Conservation (phyloP, 2,888 invertebrate species). For the Nephrocerus scutellatus region DNA sequence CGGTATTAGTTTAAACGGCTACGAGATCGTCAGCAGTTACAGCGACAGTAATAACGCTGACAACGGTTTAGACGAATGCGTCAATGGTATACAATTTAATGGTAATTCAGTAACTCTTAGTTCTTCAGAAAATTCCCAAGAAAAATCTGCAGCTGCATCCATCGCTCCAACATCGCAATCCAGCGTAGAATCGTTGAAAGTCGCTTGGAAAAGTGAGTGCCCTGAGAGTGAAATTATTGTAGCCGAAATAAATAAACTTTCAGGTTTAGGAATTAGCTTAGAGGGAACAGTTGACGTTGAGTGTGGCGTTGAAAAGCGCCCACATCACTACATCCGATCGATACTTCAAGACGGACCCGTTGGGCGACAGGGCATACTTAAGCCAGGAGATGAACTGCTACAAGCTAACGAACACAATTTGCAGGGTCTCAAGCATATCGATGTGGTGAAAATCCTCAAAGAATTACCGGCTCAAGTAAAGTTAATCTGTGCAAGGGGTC, state of each 20-base stretch:
- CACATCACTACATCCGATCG: constrained; percentile 97
- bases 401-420: constrained; percentile 91
- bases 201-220: constrained; percentile 73
- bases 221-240: constrained; percentile 81
- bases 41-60: constrained; percentile 18
- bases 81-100: neutral
- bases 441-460: constrained; percentile 92
- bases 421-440: constrained; percentile 89
- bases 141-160: constrained; percentile 14
- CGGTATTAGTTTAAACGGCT: too few species aligned
- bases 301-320: constrained; percentile 89
- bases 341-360: constrained; percentile 96
- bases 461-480: constrained; percentile 85
- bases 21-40: constrained; percentile 14
- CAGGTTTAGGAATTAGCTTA: constrained; percentile 91
- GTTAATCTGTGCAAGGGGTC: constrained; percentile 80
- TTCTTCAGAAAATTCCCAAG: constrained; percentile 9
- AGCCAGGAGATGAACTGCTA: constrained; percentile 91
- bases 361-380: constrained; percentile 80
- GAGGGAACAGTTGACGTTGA: constrained; percentile 99
- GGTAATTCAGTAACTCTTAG: constrained; percentile 15
- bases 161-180: constrained; percentile 50
- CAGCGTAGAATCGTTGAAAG: constrained; percentile 65
- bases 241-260: constrained; percentile 86
- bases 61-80: too few species aligned